Percentiles rank a stretch among this genome's conserved stretches.
Conservation (phyloP, 2,113 vertebrate genomes). For the Ochotona curzoniae region DNA sequence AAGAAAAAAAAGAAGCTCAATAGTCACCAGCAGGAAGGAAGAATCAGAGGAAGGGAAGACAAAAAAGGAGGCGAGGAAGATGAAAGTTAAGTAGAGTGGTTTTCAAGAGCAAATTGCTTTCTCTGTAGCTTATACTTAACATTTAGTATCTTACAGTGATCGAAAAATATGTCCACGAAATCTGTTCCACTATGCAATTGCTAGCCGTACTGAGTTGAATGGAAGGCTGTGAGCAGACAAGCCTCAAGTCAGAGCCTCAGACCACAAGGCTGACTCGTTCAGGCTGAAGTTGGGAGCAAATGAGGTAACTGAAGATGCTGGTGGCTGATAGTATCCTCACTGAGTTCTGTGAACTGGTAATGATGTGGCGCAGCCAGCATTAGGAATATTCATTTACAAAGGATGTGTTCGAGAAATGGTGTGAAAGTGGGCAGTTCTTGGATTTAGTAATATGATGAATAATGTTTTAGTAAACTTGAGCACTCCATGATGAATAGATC, state of each 20-base stretch:
- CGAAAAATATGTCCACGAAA: background rate
- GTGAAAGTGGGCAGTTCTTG: slow-evolving; percentile 56
- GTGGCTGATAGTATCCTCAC: slow-evolving; percentile 13
- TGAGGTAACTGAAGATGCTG: slow-evolving; percentile 60
- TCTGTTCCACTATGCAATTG: background rate
- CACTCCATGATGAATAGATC: slow-evolving; percentile 28
- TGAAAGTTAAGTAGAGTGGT: no score
- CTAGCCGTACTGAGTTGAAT: slow-evolving; percentile 33
- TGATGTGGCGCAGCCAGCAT: background rate
- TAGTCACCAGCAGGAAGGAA: background rate
- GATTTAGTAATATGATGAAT: slow-evolving; percentile 52
- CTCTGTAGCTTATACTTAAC: background rate
- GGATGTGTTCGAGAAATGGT: background rate
- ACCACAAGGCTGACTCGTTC: slow-evolving; percentile 9
- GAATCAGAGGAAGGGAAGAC: accelerated
- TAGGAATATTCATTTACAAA: background rate
- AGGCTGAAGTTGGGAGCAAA: slow-evolving; percentile 39
- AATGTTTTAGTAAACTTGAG: slow-evolving; percentile 52
- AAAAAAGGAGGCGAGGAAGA: background rate
- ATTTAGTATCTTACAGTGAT: background rate
- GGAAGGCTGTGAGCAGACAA: slow-evolving; percentile 62
- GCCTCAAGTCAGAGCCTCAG: slow-evolving; percentile 43
- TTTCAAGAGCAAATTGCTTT: slow-evolving; percentile 30
- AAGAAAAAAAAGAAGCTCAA: no score
- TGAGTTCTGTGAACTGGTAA: slow-evolving; percentile 63